phyloP scores from a whole-genome alignment of 2,113 vertebrate species.

The Amphiprion percula region DNA sequence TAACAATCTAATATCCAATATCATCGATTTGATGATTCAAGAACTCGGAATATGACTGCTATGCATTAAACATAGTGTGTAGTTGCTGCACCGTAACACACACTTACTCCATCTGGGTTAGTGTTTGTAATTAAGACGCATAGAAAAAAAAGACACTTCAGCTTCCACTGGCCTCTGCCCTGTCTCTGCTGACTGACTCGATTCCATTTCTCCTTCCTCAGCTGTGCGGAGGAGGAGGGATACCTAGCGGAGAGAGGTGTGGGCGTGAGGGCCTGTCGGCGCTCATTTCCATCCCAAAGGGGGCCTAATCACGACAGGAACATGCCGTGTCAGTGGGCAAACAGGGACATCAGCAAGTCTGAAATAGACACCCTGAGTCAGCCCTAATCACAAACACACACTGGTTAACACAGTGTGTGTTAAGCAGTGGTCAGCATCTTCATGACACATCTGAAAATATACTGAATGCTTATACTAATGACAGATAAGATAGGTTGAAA shows the following conservation, averaged over 20 bases:
- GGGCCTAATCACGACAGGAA: conserved; percentile 51
- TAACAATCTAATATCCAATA: not conserved
- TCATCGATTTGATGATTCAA: not conserved
- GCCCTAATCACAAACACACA: conserved; percentile 32
- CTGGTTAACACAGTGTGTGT: not conserved
- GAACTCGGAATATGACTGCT: not conserved
- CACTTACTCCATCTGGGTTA: not conserved
- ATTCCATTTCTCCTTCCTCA: conserved; percentile 47
- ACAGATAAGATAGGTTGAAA: no score
- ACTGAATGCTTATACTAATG: no score
- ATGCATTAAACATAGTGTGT: not conserved
- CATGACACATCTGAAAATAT: not conserved
- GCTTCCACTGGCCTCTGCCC: conserved; percentile 15
- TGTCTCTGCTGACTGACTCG: conserved; percentile 41
- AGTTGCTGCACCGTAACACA: not conserved
- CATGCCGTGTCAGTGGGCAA: conserved; percentile 57
- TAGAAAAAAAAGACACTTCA: not conserved
- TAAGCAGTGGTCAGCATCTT: not conserved
- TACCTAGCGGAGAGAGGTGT: conserved; percentile 52
- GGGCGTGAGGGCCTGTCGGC: conserved; percentile 61
- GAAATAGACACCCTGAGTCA: conserved; percentile 51
- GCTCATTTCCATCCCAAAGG: conserved; percentile 69
- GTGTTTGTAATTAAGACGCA: not conserved
- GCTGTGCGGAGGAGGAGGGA: conserved; percentile 50
- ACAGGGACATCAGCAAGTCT: conserved; percentile 68